A percentile compares a stretch with the other conserved stretches of the same genome.
phyloP scores from a whole-genome alignment of 1,140 invertebrate species.

The Calephelis nemesis region DNA sequence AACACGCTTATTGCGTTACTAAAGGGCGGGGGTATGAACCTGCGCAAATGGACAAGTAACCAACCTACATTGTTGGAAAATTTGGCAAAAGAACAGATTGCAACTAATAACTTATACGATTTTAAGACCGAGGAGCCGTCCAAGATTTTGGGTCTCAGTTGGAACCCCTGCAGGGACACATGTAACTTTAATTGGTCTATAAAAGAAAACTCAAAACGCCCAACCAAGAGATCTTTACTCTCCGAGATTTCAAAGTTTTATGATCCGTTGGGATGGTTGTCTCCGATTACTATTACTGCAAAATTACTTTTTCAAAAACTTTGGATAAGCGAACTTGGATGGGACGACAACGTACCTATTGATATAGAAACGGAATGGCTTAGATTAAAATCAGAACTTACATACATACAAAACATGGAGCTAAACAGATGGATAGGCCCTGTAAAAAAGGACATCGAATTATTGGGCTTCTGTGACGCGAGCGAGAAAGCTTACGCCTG shows the following conservation, averaged over 20 bases:
- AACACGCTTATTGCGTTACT: constrained; percentile 36
- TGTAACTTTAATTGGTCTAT: constrained; percentile 33
- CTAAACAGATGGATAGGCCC: constrained; percentile 37
- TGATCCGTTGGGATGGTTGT: constrained; percentile 54
- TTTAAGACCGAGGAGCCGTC: constrained; percentile 33
- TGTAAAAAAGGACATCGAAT: constrained; percentile 28
- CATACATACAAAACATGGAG: constrained; percentile 34
- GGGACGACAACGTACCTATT: constrained; percentile 52
- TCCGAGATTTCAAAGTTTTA: constrained; percentile 51
- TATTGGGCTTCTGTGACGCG: constrained; percentile 51
- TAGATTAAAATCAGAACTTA: constrained; percentile 34
- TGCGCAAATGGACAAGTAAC: constrained; percentile 48
- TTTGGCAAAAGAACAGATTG: background rate
- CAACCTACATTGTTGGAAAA: constrained; percentile 21
- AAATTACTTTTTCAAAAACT: constrained; percentile 67
- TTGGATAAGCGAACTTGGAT: constrained; percentile 46
- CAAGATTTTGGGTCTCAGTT: constrained; percentile 45
- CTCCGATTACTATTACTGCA: constrained; percentile 50
- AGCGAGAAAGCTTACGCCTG: constrained; percentile 36
- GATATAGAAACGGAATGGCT: constrained; percentile 36
- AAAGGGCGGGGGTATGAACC: constrained; percentile 38
- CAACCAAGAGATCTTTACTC: constrained; percentile 42
- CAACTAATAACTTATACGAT: constrained; percentile 26
- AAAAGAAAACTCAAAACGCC: constrained; percentile 15
- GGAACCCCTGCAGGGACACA: constrained; percentile 39